Base-by-base conservation (phyloP, 2,797 vertebrate genomes). In the Anguilla pacifica region DNA sequence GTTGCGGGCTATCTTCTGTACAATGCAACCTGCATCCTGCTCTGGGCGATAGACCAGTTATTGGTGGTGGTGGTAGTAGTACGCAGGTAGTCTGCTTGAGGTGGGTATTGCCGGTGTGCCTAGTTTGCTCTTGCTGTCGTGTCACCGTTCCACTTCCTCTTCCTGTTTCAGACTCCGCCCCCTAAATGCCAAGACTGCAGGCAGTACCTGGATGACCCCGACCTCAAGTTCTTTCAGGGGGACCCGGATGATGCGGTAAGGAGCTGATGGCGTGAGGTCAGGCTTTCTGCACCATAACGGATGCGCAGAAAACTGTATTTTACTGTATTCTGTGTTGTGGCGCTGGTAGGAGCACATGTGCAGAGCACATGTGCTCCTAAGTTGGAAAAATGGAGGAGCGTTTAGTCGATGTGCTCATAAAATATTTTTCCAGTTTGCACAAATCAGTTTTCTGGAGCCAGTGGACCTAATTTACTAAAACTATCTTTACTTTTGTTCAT, bases 161-260 rank as follows among this genome's bases (percentile, higher is more conserved):
- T 85, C 7, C 15, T n/a, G 17, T 91, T 88, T 0, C 91, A 98
- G 98, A 95, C 95, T 0, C 96, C 97, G 0, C 97, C 98, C 6
- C 97, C 97, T 0, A 98, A 97, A 92, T 99, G 98, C 86, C 28
- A 94, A 0, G 97, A 98, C 93, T 99, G 98, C 86, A 94, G 97
- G 2, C 98, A 99, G 91, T 98, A 97, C 93, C 93, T 99, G 89
- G 98, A 99, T 17, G 98, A 99, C 85, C 95, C 97, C 0, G 97
- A 99, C 88, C 97, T 99, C 46, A 99, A 99, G 91, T 98, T 98
- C 84, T 98, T 98, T 90, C 98, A 99, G 91, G 98, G 98, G 3
- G 97, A 97, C 89, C 97, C 97, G 0, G 98, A 98, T 6, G 96
- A 96, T 64, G 97, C 97, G 22, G 97, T 98, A 90, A 97, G 95